These are phyloP conservation scores for Semnornis frantzii DNA, from an alignment of 2,113 vertebrate genomes.

Conservation along the genomic window DNA sequence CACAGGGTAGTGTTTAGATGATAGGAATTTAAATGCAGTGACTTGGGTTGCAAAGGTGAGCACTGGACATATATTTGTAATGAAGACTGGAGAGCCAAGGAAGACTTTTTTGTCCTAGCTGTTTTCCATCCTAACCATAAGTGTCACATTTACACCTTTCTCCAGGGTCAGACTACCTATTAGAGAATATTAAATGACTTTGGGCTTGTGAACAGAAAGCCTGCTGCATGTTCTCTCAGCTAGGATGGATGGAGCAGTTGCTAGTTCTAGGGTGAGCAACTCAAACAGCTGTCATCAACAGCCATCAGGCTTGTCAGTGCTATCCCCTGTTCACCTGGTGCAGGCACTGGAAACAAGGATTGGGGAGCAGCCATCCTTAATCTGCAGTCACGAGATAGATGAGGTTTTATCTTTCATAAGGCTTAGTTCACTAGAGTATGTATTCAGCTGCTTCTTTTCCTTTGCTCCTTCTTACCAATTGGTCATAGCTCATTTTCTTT, in stretches of 20 bases:
- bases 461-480: slow-evolving; percentile 48
- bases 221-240: slow-evolving; percentile 33
- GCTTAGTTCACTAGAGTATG: slow-evolving; percentile 53
- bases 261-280: neutral
- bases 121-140: slow-evolving; percentile 7
- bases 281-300: neutral
- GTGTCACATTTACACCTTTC: neutral
- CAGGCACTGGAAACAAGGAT: slow-evolving; percentile 36
- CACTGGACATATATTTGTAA: slow-evolving; percentile 25
- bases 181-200: neutral
- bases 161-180: slow-evolving; percentile 4
- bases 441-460: slow-evolving; percentile 57
- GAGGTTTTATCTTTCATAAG: slow-evolving; percentile 25
- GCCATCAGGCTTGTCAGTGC: slow-evolving; percentile 14
- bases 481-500: slow-evolving; percentile 64
- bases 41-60: slow-evolving; percentile 27
- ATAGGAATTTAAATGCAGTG: slow-evolving; percentile 28
- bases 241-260: neutral
- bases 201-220: neutral
- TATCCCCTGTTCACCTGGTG: neutral
- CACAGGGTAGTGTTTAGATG: slow-evolving; percentile 48
- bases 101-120: slow-evolving; percentile 17
- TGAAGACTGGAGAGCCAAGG: neutral
- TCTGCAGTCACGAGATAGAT: slow-evolving; percentile 16
- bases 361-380: slow-evolving; percentile 22